phyloP scores from a whole-genome alignment of 2,113 vertebrate genomes.

The Edolisoma coerulescens region DNA sequence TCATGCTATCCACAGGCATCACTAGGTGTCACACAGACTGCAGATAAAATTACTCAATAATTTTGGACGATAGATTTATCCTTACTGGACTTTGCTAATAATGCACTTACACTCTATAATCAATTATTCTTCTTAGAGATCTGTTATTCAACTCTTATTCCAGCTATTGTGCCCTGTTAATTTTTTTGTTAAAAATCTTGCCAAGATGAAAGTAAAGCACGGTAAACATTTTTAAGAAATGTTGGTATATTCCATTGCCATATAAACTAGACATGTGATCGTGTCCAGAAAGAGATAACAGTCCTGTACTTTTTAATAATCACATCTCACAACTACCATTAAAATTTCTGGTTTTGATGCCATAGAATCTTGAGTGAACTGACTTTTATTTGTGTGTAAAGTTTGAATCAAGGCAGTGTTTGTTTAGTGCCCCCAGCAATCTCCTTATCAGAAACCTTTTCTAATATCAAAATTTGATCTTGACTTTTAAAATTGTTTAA shows the following conservation, averaged over 20 bases:
- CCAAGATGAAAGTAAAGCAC: neutral
- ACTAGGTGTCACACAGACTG: neutral
- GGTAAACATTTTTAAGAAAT: neutral
- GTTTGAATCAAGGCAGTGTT: neutral
- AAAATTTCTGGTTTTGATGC: neutral
- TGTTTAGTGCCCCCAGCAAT: neutral
- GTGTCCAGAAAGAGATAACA: neutral
- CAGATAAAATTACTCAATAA: neutral
- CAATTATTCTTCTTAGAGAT: neutral
- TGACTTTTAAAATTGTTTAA: neutral
- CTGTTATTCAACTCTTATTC: neutral
- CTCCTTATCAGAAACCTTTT: neutral
- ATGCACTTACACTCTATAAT: neutral
- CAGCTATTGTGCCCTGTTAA: accelerated
- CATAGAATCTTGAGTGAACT: neutral
- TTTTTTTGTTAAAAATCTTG: neutral
- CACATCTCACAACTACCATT: neutral
- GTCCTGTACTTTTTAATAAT: neutral
- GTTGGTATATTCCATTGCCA: neutral
- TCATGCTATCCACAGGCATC: neutral
- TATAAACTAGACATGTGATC: neutral
- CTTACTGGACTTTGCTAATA: neutral
- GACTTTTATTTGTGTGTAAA: neutral
- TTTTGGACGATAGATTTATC: neutral
- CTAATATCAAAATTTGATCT: neutral